Conservation (phyloP, 2,113 vertebrate genomes). For the Heterochromis multidens region DNA sequence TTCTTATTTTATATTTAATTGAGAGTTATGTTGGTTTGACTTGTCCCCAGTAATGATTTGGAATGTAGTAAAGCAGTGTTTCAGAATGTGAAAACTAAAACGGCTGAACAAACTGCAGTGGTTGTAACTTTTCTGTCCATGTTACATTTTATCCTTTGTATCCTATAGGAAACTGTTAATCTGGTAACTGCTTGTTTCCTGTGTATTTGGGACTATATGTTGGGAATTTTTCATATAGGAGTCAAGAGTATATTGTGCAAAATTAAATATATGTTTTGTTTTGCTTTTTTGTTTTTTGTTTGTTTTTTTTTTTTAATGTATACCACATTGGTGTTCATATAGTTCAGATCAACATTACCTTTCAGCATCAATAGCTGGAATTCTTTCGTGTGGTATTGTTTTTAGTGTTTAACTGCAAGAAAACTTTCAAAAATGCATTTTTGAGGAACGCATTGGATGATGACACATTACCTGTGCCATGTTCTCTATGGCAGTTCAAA, state of each 20-base stretch:
- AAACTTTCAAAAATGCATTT: constrained; percentile 41
- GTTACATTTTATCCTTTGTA: constrained; percentile 26
- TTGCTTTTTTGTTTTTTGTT: background rate
- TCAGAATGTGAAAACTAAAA: background rate
- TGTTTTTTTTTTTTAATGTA: constrained; percentile 4
- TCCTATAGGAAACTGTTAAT: constrained; percentile 39
- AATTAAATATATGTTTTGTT: constrained; percentile 37
- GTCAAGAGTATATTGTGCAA: constrained; percentile 45
- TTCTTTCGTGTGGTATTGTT: constrained; percentile 51
- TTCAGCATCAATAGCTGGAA: constrained; percentile 55
- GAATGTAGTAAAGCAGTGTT: background rate
- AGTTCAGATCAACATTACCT: constrained; percentile 48
- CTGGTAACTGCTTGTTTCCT: constrained; percentile 39
- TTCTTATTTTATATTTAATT: background rate
- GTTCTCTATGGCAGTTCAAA: constrained; percentile 21
- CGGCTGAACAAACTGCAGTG: background rate
- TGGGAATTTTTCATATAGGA: constrained; percentile 52
- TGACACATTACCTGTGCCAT: background rate
- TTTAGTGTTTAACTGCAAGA: constrained; percentile 41
- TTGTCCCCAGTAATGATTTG: background rate
- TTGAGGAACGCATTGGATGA: constrained; percentile 1
- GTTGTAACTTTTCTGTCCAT: constrained; percentile 27
- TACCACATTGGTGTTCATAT: constrained; percentile 73
- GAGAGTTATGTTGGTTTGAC: background rate
- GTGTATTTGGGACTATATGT: constrained; percentile 43